Conservation (phyloP, 2,888 invertebrate genomes). For the Caenorhabditis becei region DNA sequence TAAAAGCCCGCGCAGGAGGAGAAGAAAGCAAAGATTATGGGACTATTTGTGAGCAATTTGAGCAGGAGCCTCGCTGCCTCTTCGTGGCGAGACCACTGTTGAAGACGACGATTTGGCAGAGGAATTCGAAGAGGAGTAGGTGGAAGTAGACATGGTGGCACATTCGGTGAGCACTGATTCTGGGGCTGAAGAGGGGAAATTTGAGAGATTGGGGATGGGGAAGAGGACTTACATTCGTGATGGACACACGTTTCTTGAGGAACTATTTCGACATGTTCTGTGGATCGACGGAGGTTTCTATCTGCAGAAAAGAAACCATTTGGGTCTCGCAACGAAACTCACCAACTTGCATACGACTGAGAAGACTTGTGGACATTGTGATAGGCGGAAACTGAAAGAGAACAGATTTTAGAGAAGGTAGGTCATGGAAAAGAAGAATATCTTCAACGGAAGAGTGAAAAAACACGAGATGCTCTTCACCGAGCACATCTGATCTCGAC, state of each 20-base stretch:
- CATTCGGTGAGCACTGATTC: slow-evolving; percentile 49
- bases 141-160: slow-evolving; percentile 48
- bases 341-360: slow-evolving; percentile 50
- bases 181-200: slow-evolving; percentile 18
- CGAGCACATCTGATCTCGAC: too few species aligned
- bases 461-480: neutral
- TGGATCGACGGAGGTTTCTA: slow-evolving; percentile 63
- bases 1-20: slow-evolving; percentile 36
- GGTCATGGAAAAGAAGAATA: too few species aligned
- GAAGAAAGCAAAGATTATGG: slow-evolving; percentile 4
- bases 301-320: slow-evolving; percentile 39
- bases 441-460: neutral
- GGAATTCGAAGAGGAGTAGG: slow-evolving; percentile 2
- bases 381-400: neutral
- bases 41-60: slow-evolving; percentile 16
- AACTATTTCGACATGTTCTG: slow-evolving; percentile 69
- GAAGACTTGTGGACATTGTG: slow-evolving; percentile 29
- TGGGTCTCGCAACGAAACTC: neutral
- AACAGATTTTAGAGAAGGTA: too few species aligned
- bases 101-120: slow-evolving; percentile 23
- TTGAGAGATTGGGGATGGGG: neutral
- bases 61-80: slow-evolving; percentile 38
- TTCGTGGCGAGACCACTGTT: slow-evolving; percentile 43
- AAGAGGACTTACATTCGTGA: slow-evolving; percentile 62
- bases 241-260: slow-evolving; percentile 68